Evolutionary conservation across 2,888 invertebrate genomes (phyloP).

Genomic region (Zaprionus obscuricornis): DNA sequence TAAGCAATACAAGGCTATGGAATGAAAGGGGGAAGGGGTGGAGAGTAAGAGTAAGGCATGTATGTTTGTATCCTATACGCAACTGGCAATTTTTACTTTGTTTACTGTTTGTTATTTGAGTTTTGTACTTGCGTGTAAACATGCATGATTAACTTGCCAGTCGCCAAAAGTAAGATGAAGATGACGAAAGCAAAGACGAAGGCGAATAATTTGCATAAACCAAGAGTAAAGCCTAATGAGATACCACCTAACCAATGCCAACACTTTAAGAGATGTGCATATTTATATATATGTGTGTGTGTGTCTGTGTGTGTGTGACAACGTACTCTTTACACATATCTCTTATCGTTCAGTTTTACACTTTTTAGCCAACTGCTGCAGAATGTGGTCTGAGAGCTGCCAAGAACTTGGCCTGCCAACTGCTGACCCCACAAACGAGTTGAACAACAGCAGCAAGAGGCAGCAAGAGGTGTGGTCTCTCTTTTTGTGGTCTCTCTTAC

Average conservation of each 20-base stretch:
- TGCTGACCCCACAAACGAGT: slow-evolving; percentile 43
- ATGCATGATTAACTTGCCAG: slow-evolving; percentile 72
- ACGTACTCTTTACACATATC: slow-evolving; percentile 23
- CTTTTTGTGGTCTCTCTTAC: slow-evolving; percentile 1
- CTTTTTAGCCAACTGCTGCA: slow-evolving; percentile 44
- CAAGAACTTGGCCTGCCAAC: slow-evolving; percentile 49
- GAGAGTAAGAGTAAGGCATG: slow-evolving; percentile 12
- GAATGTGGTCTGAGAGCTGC: slow-evolving; percentile 14
- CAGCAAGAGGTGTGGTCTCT: background rate
- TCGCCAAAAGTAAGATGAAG: slow-evolving; percentile 27
- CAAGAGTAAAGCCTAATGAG: slow-evolving; percentile 44
- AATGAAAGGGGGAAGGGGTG: background rate
- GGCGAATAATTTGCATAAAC: slow-evolving; percentile 56
- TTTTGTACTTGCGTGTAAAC: slow-evolving; percentile 74
- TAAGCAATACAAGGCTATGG: no score
- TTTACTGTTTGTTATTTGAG: slow-evolving; percentile 62
- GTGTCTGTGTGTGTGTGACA: slow-evolving; percentile 36
- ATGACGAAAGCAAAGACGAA: no score
- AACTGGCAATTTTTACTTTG: slow-evolving; percentile 50
- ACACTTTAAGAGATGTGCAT: no score
- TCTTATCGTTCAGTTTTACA: slow-evolving; percentile 58
- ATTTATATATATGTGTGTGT: background rate
- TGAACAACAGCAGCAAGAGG: no score
- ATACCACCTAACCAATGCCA: background rate
- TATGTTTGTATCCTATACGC: slow-evolving; percentile 25